phyloP scores from a whole-genome alignment of 23 tunicate genomes.

The Corella eumyota region DNA sequence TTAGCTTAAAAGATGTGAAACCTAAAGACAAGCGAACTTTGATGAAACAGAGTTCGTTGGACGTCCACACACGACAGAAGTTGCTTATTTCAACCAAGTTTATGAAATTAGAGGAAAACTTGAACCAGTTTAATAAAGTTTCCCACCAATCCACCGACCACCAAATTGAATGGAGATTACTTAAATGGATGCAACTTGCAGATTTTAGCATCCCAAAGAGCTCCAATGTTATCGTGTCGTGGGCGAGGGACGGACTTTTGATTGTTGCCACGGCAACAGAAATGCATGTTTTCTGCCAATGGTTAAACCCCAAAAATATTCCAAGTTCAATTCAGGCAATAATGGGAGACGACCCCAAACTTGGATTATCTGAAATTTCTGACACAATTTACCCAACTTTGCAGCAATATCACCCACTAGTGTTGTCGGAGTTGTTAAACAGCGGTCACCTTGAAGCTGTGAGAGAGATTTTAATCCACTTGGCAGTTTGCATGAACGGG shows the following conservation, averaged over 20 bases:
- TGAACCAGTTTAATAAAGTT: neutral
- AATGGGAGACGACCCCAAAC: neutral
- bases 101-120: neutral
- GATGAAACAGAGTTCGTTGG: slow-evolving; percentile 50
- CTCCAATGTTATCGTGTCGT: slow-evolving; percentile 43
- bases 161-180: slow-evolving; percentile 12
- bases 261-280: slow-evolving; percentile 83
- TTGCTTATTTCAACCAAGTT: slow-evolving; percentile 21
- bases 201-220: slow-evolving; percentile 4
- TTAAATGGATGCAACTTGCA: slow-evolving; percentile 28
- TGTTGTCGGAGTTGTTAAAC: slow-evolving; percentile 67
- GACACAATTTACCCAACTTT: slow-evolving; percentile 45
- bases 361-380: slow-evolving; percentile 39
- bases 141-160: neutral
- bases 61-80: slow-evolving; percentile 63
- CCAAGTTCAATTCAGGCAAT: too few species aligned
- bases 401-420: slow-evolving; percentile 84
- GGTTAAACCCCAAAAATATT: slow-evolving; percentile 42
- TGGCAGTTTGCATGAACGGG: slow-evolving; percentile 62
- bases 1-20: neutral
- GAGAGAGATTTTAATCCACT: slow-evolving; percentile 52
- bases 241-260: slow-evolving; percentile 83
- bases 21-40: slow-evolving; percentile 12
- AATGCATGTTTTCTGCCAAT: slow-evolving; percentile 86
- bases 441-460: slow-evolving; percentile 82